Conservation (phyloP, 1,140 invertebrate species). For the Ips nitidus region DNA sequence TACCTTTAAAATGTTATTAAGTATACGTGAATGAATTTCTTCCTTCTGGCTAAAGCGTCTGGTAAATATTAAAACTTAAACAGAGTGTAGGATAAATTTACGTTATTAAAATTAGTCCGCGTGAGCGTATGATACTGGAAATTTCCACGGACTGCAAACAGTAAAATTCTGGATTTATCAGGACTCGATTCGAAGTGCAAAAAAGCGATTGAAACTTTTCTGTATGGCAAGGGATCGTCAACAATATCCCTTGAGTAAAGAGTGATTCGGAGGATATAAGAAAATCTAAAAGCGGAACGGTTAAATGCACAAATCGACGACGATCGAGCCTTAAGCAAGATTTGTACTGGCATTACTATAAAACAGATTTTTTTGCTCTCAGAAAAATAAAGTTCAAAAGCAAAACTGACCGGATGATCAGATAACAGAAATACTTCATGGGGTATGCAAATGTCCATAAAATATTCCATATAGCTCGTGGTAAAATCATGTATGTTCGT, state of each 20-base stretch:
- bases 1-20: neutral
- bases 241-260: neutral
- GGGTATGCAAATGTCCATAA: no score
- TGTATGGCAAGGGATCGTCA: neutral
- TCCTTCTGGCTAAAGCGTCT: neutral
- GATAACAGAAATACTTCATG: no score
- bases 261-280: neutral
- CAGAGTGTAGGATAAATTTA: neutral
- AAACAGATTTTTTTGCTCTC: no score
- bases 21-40: neutral
- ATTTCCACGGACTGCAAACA: neutral
- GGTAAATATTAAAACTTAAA: conserved; percentile 3
- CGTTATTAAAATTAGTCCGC: conserved; percentile 3
- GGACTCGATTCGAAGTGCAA: neutral
- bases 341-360: no score
- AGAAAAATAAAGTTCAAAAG: no score
- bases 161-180: conserved; percentile 5
- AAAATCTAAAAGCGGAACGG: neutral
- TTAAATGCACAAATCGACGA: neutral
- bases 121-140: conserved; percentile 1
- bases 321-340: no score
- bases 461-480: no score
- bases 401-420: no score
- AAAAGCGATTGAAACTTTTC: neutral
- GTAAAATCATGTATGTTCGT: no score